Evolutionary conservation across 2,797 vertebrate genomes (phyloP), one percentile per base, ranked within the genome.

Genomic region (Premnoplex brunnescens): DNA sequence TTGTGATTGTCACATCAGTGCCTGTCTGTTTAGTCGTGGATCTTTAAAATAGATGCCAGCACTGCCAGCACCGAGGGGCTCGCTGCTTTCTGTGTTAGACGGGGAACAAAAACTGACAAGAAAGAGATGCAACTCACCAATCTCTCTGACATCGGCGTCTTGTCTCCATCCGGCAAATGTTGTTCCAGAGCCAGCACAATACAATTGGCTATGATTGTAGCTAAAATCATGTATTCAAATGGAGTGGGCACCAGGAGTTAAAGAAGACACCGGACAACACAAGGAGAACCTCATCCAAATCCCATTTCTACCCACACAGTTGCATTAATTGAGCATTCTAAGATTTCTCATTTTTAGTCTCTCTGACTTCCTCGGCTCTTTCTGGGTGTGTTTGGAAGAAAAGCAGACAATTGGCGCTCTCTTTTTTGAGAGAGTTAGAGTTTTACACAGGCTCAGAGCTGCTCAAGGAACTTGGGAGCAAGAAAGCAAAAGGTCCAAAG

Each of bases 201-300:
- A 96, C 99, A 99, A 98, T 99, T 99, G 95, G 99, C 99, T 91
- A 99, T 99, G 89, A 99, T 99, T 95, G 99, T 99, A 97, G 99
- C 99, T 96, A 99, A 98, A 97, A 99, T 99, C 99, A 99, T 99
- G 97, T 99, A 99, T 97, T 99, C 99, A 96, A 99, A 99, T 66
- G 99, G 99, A 99, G 99, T 99, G 95, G 59, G 74, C 54, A 81
- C 5, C 54, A 78, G 55, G 22, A 83, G 96, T 97, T 97, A 97
- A 97, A 85, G 97, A 96, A 89, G 20, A 94, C 36, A 58, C 63
- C 20, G 72, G 54, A 46, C 43, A 78, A 49, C 9, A 68, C 4
- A 32, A 88, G 56, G 32, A 78, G 30, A 92, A 34, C 21, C 41
- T 79, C 49, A 62, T 48, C 23, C 49, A 56, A 89, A 80, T 23